A percentile compares a stretch with the other conserved stretches of the same genome.
phyloP scores from a whole-genome alignment of 2,113 vertebrate genomes.

The Rhodinocichla rosea region DNA sequence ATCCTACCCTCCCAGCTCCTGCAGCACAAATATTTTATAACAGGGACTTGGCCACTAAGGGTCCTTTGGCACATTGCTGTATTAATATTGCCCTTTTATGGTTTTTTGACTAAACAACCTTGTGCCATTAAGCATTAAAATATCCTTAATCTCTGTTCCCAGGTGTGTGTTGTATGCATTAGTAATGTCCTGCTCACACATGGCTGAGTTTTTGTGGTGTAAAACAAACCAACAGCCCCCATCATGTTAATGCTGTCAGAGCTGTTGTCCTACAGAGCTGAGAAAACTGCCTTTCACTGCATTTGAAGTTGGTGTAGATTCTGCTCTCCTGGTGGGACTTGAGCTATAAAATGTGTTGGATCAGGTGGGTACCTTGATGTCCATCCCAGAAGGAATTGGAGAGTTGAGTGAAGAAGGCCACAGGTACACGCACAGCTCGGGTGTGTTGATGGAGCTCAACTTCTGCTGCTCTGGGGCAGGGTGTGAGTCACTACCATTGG shows the following conservation, averaged over 20 bases:
- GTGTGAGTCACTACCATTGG: not conserved
- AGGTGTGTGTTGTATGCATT: not conserved
- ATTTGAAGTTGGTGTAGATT: not conserved
- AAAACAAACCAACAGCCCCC: not conserved
- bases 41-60: not conserved
- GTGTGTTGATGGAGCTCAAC: not conserved
- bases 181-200: not conserved
- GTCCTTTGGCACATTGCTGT: not conserved
- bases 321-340: not conserved
- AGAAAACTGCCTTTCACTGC: not conserved
- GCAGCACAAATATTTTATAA: not conserved
- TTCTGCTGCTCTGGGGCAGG: not conserved
- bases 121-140: not conserved
- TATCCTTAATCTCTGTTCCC: not conserved
- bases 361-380: not conserved
- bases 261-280: not conserved
- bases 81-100: not conserved
- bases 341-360: not conserved
- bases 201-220: not conserved
- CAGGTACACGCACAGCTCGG: not conserved
- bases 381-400: not conserved
- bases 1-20: fast-evolving
- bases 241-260: not conserved
- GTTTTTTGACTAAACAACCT: not conserved
- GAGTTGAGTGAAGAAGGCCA: not conserved